Percentiles rank a stretch among this genome's conserved stretches.
phyloP scores from a whole-genome alignment of 2,113 vertebrate genomes.

The Lethenteron reissneri region DNA sequence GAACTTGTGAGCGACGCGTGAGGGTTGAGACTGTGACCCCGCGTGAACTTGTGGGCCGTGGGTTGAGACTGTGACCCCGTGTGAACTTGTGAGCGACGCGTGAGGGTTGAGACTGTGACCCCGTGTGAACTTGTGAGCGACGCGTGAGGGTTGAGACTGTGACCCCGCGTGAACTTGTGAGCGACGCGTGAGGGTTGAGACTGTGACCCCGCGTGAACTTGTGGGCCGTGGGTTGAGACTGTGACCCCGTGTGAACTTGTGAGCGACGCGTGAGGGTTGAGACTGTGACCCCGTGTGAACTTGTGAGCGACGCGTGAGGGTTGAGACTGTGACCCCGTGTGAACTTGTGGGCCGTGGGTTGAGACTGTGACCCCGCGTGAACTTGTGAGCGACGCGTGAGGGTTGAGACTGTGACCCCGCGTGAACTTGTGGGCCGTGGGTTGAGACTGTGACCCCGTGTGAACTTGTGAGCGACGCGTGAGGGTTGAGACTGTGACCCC shows the following conservation, averaged over 20 bases:
- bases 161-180: too few relatives aligned
- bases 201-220: not conserved
- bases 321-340: not conserved
- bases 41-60: not conserved
- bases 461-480: too few relatives aligned
- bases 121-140: not conserved
- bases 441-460: too few relatives aligned
- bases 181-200: not conserved
- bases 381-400: too few relatives aligned
- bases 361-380: not conserved
- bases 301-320: too few relatives aligned
- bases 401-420: not conserved
- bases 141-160: not conserved
- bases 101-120: not conserved
- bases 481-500: not conserved
- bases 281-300: not conserved
- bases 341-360: not conserved
- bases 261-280: not conserved
- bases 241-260: too few relatives aligned
- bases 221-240: not conserved
- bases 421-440: too few relatives aligned
- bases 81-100: not conserved
- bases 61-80: too few relatives aligned
- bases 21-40: slow-evolving; percentile 1
- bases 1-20: not conserved